A percentile compares a stretch with the other conserved stretches of the same genome.
Conservation (phyloP, 2,888 invertebrate species). For the Clunio marinus region DNA sequence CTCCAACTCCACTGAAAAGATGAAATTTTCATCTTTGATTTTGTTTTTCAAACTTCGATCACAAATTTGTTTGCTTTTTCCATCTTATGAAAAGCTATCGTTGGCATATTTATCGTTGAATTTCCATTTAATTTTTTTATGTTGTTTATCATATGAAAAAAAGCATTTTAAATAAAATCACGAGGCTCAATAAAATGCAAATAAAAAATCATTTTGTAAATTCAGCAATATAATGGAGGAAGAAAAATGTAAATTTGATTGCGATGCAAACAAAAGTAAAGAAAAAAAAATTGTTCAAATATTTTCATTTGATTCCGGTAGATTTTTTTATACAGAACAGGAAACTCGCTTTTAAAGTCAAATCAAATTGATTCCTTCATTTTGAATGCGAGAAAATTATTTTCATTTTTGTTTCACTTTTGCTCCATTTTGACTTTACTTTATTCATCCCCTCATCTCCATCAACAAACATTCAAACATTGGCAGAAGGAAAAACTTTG, state of each 20-base stretch:
- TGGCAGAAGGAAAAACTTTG: too few species aligned
- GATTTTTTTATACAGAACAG: not conserved
- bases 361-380: not conserved
- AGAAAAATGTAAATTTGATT: not conserved
- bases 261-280: not conserved
- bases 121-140: not conserved
- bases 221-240: conserved; percentile 7
- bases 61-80: conserved; percentile 4
- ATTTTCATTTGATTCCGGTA: not conserved
- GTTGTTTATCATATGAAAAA: not conserved
- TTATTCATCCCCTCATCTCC: not conserved
- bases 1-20: not conserved
- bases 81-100: too few species aligned
- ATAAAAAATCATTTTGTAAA: conserved; percentile 19
- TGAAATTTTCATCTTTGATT: not conserved
- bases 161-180: not conserved
- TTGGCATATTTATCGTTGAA: too few species aligned
- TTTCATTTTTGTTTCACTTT: not conserved
- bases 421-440: not conserved
- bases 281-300: not conserved
- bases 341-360: not conserved
- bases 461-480: too few species aligned
- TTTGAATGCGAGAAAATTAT: not conserved
- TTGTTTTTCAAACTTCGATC: not conserved
- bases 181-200: not conserved